Percentiles rank a stretch among this genome's conserved stretches.
phyloP scores from a whole-genome alignment of 1,140 invertebrate genomes.

The Trachymyrmex septentrionalis region DNA sequence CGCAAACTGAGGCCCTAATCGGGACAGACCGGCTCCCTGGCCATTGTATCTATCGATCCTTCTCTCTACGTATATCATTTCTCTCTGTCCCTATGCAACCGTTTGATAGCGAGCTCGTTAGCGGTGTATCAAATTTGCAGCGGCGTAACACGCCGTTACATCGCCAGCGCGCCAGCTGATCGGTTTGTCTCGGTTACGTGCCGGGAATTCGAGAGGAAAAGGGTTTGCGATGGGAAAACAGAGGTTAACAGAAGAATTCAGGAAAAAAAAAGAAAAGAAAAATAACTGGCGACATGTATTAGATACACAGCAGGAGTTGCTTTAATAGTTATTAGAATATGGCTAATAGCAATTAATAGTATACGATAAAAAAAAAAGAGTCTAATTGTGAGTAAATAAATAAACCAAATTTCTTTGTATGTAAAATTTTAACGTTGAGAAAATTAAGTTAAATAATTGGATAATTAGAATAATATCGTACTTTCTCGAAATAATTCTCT shows the following conservation, averaged over 20 bases:
- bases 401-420: neutral
- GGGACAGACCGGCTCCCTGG: slow-evolving; percentile 54
- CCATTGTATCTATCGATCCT: slow-evolving; percentile 49
- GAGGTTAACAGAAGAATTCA: neutral
- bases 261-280: neutral
- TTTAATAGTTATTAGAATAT: neutral
- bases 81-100: slow-evolving; percentile 52
- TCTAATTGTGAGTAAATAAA: neutral
- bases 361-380: neutral
- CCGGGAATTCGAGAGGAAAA: slow-evolving; percentile 35
- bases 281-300: neutral
- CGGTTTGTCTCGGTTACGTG: slow-evolving; percentile 43
- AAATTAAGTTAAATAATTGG: neutral
- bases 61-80: slow-evolving; percentile 20
- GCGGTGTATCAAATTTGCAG: slow-evolving; percentile 70
- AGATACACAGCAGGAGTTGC: neutral
- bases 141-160: slow-evolving; percentile 65
- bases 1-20: slow-evolving; percentile 80
- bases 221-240: neutral
- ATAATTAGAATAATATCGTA: neutral
- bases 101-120: slow-evolving; percentile 76
- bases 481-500: too few species aligned
- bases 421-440: neutral
- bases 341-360: neutral
- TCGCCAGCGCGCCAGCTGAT: slow-evolving; percentile 53